Base-by-base conservation (phyloP, 2,113 vertebrate species). In the Neogale vison region DNA sequence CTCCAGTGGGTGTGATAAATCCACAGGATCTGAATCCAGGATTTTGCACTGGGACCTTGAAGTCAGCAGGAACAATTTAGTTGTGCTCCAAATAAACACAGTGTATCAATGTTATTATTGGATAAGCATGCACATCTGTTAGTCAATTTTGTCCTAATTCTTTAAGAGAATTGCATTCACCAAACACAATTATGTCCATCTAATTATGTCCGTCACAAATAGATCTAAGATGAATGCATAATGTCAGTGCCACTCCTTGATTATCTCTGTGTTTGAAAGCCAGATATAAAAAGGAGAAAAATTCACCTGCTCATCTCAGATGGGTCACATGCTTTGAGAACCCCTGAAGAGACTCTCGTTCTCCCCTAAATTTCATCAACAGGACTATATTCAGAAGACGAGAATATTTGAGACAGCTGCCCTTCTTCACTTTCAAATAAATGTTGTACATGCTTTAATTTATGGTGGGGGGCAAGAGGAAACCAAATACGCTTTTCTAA, bases 21-120 rank as follows among this genome's bases (percentile, higher is more conserved):
- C 89, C 92, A 88, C 85, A 47, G 90, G 97, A 93, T 98, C 55
- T 69, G 96, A 92, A 98, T 10, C n/a, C 10, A 96, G 96, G 69
- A 80, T 96, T n/a, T n/a, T 55, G 39, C 76, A 90, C 96, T 94
- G 92, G 93, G 94, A 95, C 96, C 79, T 98, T 96, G 96, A 97
- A 98, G 96, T 98, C 97, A 97, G 97, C 96, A 98, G 97, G 96
- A 98, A 97, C 63, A 97, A 93, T 90, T 26, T 59, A 95, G 86
- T 83, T 80, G 52, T 91, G 90, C 93, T 98, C 98, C 98, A 98
- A 94, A 92, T 97, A 95, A 96, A 94, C 92, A 83, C 97, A 95
- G 93, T 92, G 93, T 94, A 39, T 95, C 90, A n/a, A 93, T 98
- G 97, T 98, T 97, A 97, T 98, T 97, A 92, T 97, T 97, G 96